phyloP scores from a whole-genome alignment of 2,888 invertebrate genomes.

The Elmis aenea region DNA sequence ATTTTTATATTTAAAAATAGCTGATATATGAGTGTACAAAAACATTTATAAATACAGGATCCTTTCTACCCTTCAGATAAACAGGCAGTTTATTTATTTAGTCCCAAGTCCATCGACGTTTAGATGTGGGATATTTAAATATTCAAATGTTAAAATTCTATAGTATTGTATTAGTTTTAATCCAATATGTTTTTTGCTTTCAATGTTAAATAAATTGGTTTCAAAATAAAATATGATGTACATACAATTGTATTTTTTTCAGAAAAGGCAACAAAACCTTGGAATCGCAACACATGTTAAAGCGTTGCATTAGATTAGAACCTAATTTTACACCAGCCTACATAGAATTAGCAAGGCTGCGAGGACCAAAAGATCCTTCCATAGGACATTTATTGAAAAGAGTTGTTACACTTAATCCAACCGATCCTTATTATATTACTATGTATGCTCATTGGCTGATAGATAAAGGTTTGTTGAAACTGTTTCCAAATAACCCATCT shows the following conservation, averaged over 20 bases:
- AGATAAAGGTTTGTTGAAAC: constrained; percentile 52
- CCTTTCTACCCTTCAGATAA: too few species aligned
- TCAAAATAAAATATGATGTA: too few species aligned
- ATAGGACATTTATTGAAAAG: constrained; percentile 56
- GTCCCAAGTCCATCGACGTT: too few species aligned
- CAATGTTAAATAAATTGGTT: too few species aligned
- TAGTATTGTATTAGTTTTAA: too few species aligned
- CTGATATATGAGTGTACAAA: too few species aligned
- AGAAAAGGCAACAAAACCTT: constrained; percentile 63
- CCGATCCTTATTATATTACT: constrained; percentile 64
- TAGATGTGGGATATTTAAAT: too few species aligned
- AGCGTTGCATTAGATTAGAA: constrained; percentile 62
- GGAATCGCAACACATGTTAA: constrained; percentile 63
- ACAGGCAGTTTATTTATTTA: too few species aligned
- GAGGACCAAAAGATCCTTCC: constrained; percentile 51
- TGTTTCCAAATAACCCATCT: neutral
- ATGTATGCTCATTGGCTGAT: constrained; percentile 69
- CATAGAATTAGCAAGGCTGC: constrained; percentile 59
- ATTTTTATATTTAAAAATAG: too few species aligned
- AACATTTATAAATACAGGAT: too few species aligned
- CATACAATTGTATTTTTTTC: constrained; percentile 28
- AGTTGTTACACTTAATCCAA: constrained; percentile 61
- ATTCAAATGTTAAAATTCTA: too few species aligned
- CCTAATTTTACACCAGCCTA: constrained; percentile 67
- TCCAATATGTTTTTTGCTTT: too few species aligned